Conservation (phyloP, 2,113 vertebrate genomes). For the Corvus cornix region DNA sequence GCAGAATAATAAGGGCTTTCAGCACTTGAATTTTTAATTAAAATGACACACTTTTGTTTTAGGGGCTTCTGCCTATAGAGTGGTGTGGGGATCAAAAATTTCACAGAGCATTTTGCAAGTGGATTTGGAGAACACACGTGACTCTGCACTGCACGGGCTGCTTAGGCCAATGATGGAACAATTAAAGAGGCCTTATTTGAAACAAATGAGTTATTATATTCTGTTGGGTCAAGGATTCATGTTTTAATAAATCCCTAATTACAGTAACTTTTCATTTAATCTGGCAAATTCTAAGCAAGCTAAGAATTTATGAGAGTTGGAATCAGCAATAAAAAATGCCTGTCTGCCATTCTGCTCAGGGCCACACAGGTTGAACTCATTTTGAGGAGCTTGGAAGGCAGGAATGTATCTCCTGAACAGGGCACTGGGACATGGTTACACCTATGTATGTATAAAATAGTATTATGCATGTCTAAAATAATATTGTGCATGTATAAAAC, state of each 20-base stretch:
- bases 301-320: conserved; percentile 48
- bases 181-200: conserved; percentile 37
- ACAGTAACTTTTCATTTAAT: conserved; percentile 56
- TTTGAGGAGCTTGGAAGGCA: not conserved
- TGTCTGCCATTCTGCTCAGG: conserved; percentile 43
- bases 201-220: conserved; percentile 45
- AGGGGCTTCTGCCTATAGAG: not conserved
- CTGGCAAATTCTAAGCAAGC: conserved; percentile 23
- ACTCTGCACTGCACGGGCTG: not conserved
- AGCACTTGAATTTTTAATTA: conserved; percentile 6
- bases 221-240: conserved; percentile 28
- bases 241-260: conserved; percentile 62
- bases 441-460: not conserved
- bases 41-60: not conserved
- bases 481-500: not conserved
- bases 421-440: not conserved
- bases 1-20: not conserved
- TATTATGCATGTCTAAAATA: not conserved
- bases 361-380: conserved; percentile 57
- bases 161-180: not conserved
- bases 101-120: not conserved
- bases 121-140: not conserved
- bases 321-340: conserved; percentile 23
- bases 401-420: not conserved
- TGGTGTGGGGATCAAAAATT: not conserved